phyloP scores from a whole-genome alignment of 2,888 invertebrate species.

The Drosophila nigricruria region DNA sequence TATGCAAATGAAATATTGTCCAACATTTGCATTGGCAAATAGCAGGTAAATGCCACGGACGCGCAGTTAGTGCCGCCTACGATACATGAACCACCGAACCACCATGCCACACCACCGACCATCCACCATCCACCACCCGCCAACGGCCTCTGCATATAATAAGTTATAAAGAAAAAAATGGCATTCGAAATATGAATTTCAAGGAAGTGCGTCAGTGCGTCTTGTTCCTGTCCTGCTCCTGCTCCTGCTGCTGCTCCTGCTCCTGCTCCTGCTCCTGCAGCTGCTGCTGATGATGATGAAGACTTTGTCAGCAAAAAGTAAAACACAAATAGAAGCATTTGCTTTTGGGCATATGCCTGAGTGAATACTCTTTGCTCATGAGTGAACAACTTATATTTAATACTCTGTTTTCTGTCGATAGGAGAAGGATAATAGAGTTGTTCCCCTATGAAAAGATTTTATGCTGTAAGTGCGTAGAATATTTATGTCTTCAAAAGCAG shows the following conservation, averaged over 20 bases:
- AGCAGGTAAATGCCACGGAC: constrained; percentile 54
- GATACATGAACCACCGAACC: background rate
- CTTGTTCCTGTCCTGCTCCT: constrained; percentile 18
- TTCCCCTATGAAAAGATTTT: background rate
- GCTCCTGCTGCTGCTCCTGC: background rate
- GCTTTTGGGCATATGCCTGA: background rate
- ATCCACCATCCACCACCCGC: background rate
- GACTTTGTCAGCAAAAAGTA: constrained; percentile 34
- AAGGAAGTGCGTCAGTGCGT: constrained; percentile 36
- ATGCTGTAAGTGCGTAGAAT: background rate
- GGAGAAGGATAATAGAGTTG: background rate
- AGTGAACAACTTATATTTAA: background rate
- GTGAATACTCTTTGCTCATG: constrained; percentile 2
- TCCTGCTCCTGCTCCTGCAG: constrained; percentile 6
- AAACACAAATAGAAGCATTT: background rate
- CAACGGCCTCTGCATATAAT: constrained; percentile 30
- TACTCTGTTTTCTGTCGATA: background rate
- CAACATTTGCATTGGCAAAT: constrained; percentile 55
- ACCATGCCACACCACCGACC: background rate
- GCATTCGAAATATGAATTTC: constrained; percentile 51
- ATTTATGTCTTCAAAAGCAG: background rate
- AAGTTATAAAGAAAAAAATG: constrained; percentile 42
- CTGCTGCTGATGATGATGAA: constrained; percentile 29
- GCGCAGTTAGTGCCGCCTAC: constrained; percentile 6
- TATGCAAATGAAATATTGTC: constrained; percentile 69